Evolutionary conservation across 2,797 vertebrate genomes (phyloP).

Genomic region (Bovichtus variegatus): DNA sequence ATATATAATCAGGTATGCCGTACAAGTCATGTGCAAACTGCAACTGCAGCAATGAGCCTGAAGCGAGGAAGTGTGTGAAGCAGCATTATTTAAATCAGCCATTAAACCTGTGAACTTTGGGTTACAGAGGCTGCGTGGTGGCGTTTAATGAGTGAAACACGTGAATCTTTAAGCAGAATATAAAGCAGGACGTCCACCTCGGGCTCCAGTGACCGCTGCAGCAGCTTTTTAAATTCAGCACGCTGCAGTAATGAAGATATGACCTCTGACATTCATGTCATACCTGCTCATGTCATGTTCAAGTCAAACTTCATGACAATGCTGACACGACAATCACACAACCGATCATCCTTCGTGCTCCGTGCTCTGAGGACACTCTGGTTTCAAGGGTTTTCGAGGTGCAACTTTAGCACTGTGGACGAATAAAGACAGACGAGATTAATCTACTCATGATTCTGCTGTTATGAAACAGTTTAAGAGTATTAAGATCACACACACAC

Average conservation of each 20-base stretch:
- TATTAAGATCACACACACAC: conserved; percentile 50
- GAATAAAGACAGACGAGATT: conserved; percentile 64
- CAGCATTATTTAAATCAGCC: conserved; percentile 13
- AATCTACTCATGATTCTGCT: conserved; percentile 60
- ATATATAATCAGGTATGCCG: background rate
- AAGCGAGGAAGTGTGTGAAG: background rate
- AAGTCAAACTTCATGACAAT: background rate
- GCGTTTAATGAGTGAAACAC: conserved; percentile 10
- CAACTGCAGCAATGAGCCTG: background rate
- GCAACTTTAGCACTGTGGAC: conserved; percentile 37
- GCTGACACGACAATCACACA: background rate
- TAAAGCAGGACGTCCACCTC: conserved; percentile 19
- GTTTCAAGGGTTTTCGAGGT: conserved; percentile 53
- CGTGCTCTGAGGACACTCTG: background rate
- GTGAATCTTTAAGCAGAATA: conserved; percentile 20
- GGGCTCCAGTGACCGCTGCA: conserved; percentile 13
- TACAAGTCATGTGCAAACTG: background rate
- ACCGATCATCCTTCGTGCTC: background rate
- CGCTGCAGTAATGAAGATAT: conserved; percentile 11
- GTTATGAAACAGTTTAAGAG: conserved; percentile 75
- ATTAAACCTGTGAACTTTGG: conserved; percentile 21
- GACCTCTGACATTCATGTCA: conserved; percentile 22
- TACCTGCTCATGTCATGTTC: conserved; percentile 5
- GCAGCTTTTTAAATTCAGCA: conserved; percentile 28
- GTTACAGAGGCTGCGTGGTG: background rate